These are phyloP conservation scores for Misgurnus anguillicaudatus DNA, from an alignment of 2,113 vertebrate species.

Conservation along the genomic window DNA sequence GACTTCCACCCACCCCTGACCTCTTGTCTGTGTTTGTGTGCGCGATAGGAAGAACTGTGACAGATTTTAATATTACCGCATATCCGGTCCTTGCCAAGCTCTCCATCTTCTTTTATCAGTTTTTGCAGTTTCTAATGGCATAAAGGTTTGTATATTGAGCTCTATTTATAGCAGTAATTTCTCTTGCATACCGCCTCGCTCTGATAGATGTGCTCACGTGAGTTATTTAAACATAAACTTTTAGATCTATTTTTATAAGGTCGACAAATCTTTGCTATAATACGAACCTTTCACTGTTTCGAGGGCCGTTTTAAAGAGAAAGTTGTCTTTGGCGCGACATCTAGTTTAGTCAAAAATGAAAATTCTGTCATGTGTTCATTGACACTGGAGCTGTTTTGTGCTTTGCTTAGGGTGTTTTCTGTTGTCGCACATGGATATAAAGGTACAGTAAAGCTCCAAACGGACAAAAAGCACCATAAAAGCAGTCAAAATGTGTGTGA, in stretches of 20 bases:
- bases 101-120: neutral
- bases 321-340: neutral
- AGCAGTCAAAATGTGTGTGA: no score
- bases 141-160: slow-evolving; percentile 27
- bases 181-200: slow-evolving; percentile 7
- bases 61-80: slow-evolving; percentile 21
- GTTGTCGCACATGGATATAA: no score
- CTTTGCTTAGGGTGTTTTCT: no score
- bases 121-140: slow-evolving; percentile 32
- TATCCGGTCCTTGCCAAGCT: neutral
- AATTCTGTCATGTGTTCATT: no score
- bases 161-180: slow-evolving; percentile 27
- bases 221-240: slow-evolving; percentile 40
- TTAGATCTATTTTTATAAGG: slow-evolving; percentile 53
- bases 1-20: slow-evolving; percentile 1
- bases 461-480: no score
- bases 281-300: slow-evolving; percentile 16
- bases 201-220: slow-evolving; percentile 30
- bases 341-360: neutral
- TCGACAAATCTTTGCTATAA: slow-evolving; percentile 40
- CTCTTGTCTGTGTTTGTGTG: slow-evolving; percentile 8
- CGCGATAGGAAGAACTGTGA: slow-evolving; percentile 8
- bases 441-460: no score
- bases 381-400: no score
- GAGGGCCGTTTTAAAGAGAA: slow-evolving; percentile 27